Evolutionary conservation across 1,140 invertebrate species (phyloP).

Genomic region (Muscidifurax raptorellus): DNA sequence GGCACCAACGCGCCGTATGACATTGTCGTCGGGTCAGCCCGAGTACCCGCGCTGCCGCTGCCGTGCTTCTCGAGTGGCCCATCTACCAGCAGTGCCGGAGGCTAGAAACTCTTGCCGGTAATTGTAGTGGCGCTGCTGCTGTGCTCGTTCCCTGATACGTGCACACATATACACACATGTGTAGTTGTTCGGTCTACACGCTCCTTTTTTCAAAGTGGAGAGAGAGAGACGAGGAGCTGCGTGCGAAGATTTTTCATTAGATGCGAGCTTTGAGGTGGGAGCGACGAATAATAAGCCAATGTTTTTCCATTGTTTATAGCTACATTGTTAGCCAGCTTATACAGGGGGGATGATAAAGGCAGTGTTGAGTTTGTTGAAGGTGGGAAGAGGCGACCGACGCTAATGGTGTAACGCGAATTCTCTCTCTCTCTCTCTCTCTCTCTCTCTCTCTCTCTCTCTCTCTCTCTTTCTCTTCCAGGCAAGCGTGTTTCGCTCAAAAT

Average conservation of each 20-base stretch:
- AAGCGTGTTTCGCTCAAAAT: too few relatives aligned
- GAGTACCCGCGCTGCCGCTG: conserved; percentile 54
- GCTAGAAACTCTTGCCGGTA: conserved; percentile 64
- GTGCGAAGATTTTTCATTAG: background rate
- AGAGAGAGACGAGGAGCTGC: background rate
- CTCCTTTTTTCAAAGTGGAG: conserved; percentile 42
- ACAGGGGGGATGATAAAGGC: background rate
- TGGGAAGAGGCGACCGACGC: too few relatives aligned
- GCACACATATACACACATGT: conserved; percentile 33
- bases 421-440: too few relatives aligned
- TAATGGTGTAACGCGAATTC: too few relatives aligned
- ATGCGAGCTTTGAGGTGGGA: background rate
- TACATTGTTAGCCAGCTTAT: conserved; percentile 5
- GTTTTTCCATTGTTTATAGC: conserved; percentile 18
- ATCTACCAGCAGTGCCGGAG: conserved; percentile 57
- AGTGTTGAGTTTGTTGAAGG: too few relatives aligned
- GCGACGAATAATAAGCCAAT: background rate
- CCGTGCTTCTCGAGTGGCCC: conserved; percentile 58
- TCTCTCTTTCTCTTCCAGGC: too few relatives aligned
- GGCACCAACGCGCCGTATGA: conserved; percentile 50
- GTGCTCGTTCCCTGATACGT: conserved; percentile 12
- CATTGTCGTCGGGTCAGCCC: conserved; percentile 62
- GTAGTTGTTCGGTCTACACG: background rate
- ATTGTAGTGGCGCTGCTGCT: conserved; percentile 66
- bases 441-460: too few relatives aligned